Base-by-base conservation (phyloP, 1,140 invertebrate species). In the Bombyx mori region DNA sequence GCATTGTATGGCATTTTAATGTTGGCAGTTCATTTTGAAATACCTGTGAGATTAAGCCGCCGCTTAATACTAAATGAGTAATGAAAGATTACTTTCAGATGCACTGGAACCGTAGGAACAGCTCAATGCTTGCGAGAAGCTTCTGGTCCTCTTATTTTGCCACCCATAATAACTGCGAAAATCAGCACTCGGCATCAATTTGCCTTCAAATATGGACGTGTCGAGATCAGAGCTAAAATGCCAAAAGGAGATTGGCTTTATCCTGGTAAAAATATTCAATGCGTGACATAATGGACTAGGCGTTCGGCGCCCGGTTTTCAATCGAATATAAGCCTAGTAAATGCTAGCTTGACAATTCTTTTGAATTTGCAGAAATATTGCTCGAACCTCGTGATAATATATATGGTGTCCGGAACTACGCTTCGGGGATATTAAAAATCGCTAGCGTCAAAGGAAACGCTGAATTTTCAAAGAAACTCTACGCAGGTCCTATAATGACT, bases 181-280 rank as follows among this genome's bases (percentile, higher is more conserved):
- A 68, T 94, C 50, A 89, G 90, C 42, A 93, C 93, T 0, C 91
- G 91, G 63, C 79, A 90, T 45, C 84, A 80, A 22, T 94, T 95
- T 64, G 83, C 81, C 61, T 94, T 94, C 72, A 90, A 89, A 65
- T 95, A 94, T 67, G 94, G 94, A 4, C 90, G 90, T 66, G 89
- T 95, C 8, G 94, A 95, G 76, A 89, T 95, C n/a, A 86, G 90
- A 10, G 94, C 94, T 0, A 94, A 92, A 75, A 88, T 95, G 79
- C 94, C 94, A 0, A 78, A 88, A 58, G 94, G 94, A 48, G 92
- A 95, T 73, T 96, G 94, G 94, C 65, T 95, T 1, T 93, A 93
- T 89, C 94, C 94, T 73, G 90, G 93, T 93, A 82, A 61, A 49
- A 52, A 49, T 52, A 43, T 51, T 42, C 6, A 35, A 10, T 47